Percentiles rank a stretch among this genome's conserved stretches.
Conservation (phyloP, 2,797 vertebrate species). For the Tarsius wallacei region DNA sequence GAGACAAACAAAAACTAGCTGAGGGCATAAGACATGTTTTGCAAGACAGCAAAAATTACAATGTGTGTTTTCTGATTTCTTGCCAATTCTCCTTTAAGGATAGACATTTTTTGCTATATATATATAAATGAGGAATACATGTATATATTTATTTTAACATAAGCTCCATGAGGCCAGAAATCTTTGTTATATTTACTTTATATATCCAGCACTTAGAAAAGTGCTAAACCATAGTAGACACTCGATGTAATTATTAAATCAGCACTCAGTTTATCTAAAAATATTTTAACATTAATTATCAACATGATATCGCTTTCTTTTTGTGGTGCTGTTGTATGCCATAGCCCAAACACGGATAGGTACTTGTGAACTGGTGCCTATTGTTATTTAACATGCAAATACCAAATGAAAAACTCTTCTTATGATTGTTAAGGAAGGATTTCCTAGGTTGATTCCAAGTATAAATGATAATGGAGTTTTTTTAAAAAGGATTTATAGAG, state of each 20-base stretch:
- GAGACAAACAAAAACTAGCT: neutral
- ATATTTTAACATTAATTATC: neutral
- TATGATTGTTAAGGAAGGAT: neutral
- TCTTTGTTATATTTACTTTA: neutral
- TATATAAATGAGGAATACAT: no score
- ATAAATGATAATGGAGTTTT: neutral
- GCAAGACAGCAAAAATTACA: neutral
- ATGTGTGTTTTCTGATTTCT: neutral
- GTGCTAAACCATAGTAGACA: neutral
- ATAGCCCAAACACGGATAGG: neutral
- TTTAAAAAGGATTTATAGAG: no score
- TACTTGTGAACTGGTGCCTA: no score
- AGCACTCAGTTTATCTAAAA: neutral
- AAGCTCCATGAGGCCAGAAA: neutral
- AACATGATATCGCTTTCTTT: neutral
- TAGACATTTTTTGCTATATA: neutral
- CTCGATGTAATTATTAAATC: neutral
- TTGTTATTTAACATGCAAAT: neutral
- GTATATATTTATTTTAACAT: neutral
- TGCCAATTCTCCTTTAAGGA: neutral
- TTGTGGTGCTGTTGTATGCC: neutral
- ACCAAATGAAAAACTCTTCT: neutral
- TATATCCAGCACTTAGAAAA: neutral
- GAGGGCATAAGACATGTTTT: neutral
- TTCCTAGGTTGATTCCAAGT: neutral